Conservation (phyloP, 2,113 vertebrate genomes). For the Phoxinus phoxinus region DNA sequence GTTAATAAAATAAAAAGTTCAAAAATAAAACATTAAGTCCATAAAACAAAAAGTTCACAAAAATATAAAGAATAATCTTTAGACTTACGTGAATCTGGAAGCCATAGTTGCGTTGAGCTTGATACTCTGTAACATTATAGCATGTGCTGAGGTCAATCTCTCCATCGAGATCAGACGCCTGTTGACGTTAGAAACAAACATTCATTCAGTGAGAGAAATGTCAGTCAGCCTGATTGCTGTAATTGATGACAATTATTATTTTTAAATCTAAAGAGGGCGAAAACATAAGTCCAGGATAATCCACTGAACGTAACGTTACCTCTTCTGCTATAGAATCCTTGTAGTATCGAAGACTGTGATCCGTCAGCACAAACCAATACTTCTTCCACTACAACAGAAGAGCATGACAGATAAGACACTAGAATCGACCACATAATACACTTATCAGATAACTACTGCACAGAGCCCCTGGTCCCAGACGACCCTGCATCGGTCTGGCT, state of each 20-base stretch:
- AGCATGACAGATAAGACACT: background rate
- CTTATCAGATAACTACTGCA: background rate
- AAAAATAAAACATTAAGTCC: background rate
- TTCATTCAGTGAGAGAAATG: background rate
- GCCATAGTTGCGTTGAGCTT: slow-evolving; percentile 83
- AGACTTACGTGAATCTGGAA: slow-evolving; percentile 81
- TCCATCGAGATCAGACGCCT: slow-evolving; percentile 82
- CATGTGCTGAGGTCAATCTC: slow-evolving; percentile 81
- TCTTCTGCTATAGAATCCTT: slow-evolving; percentile 84
- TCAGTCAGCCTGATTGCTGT: too few species aligned
- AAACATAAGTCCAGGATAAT: background rate
- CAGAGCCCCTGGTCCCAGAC: background rate
- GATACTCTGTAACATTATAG: slow-evolving; percentile 80
- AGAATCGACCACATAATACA: background rate
- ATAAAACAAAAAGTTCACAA: background rate
- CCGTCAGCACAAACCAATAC: slow-evolving; percentile 83
- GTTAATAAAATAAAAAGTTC: background rate
- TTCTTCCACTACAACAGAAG: slow-evolving; percentile 78
- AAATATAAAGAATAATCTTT: background rate
- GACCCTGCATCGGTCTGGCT: slow-evolving; percentile 15
- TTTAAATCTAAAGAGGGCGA: background rate
- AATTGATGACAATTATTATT: too few species aligned
- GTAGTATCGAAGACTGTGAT: slow-evolving; percentile 82
- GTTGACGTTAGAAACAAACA: slow-evolving; percentile 2
- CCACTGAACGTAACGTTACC: slow-evolving; percentile 64